Conservation (phyloP, 2,888 invertebrate genomes). For the Antheraea yamamai region DNA sequence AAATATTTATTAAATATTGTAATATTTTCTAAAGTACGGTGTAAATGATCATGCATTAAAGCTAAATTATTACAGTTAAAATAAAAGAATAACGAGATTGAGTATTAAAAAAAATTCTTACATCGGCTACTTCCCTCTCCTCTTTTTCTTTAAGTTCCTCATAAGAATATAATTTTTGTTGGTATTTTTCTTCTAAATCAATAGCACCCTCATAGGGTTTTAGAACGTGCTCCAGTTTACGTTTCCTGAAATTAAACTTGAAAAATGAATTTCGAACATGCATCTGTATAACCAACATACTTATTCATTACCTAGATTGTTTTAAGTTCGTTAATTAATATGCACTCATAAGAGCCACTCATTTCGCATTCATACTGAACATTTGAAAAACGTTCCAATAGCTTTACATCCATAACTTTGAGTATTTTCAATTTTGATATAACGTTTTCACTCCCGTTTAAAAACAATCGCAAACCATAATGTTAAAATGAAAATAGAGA, state of each 20-base stretch:
- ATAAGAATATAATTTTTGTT: constrained; percentile 59
- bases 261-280: neutral
- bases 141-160: constrained; percentile 65
- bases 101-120: constrained; percentile 35
- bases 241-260: constrained; percentile 53
- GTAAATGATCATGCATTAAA: too few species aligned
- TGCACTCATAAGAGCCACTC: too few species aligned
- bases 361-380: too few species aligned
- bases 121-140: constrained; percentile 64
- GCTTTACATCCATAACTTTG: too few species aligned
- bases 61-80: neutral
- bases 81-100: neutral
- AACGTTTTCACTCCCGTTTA: too few species aligned
- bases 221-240: constrained; percentile 71
- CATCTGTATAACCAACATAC: neutral
- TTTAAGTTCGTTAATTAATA: too few species aligned
- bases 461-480: too few species aligned
- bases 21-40: neutral
- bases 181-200: constrained; percentile 74
- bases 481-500: too few species aligned
- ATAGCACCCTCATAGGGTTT: constrained; percentile 61
- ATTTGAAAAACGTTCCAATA: too few species aligned
- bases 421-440: too few species aligned
- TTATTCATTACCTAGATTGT: neutral
- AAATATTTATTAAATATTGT: neutral